Conservation (phyloP, 2,888 invertebrate genomes). For the Troilus luridus region DNA sequence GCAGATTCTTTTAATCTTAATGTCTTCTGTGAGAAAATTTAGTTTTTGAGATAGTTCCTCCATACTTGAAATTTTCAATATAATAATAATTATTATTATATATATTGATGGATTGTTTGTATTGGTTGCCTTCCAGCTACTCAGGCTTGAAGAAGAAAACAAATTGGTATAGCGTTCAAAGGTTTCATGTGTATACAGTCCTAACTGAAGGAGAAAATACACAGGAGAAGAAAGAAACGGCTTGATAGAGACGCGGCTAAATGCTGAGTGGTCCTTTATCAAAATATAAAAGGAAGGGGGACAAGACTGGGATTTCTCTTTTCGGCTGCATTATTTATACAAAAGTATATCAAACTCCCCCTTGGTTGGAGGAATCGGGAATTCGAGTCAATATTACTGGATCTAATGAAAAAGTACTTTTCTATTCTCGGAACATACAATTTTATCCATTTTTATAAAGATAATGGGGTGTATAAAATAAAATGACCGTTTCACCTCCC, state of each 20-base stretch:
- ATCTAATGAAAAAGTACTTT: neutral
- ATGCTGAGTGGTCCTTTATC: slow-evolving; percentile 12
- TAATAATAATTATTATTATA: too few relatives aligned
- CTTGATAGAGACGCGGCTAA: neutral
- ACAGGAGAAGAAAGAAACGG: neutral
- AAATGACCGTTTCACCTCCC: too few relatives aligned
- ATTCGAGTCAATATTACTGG: neutral
- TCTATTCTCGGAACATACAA: neutral
- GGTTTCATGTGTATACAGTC: neutral
- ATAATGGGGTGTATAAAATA: too few relatives aligned
- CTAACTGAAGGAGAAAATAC: neutral
- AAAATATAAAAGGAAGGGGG: neutral
- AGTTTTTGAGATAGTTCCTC: too few relatives aligned
- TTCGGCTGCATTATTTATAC: neutral
- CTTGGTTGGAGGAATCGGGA: neutral
- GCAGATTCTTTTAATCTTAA: too few relatives aligned
- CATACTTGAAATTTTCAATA: too few relatives aligned
- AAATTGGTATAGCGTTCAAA: neutral
- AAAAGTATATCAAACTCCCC: neutral
- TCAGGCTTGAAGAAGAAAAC: neutral
- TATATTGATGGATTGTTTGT: neutral
- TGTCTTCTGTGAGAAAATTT: too few relatives aligned
- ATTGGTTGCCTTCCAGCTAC: neutral
- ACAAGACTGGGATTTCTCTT: slow-evolving; percentile 7
- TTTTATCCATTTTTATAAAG: too few relatives aligned